A percentile compares a stretch with the other conserved stretches of the same genome.
phyloP scores from a whole-genome alignment of 1,140 invertebrate genomes.

The Bacillus rossius region DNA sequence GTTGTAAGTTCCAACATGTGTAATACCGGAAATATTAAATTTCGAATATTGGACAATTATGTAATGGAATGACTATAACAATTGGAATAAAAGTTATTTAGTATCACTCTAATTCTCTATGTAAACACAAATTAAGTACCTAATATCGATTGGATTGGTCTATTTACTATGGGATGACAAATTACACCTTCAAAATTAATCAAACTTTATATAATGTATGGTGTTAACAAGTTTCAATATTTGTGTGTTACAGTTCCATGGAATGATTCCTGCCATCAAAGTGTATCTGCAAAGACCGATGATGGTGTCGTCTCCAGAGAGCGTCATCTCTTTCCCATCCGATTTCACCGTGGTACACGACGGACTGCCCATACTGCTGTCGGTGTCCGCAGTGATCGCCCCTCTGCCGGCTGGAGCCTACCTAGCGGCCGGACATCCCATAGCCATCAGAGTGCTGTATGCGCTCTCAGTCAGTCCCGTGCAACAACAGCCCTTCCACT shows the following conservation, averaged over 20 bases:
- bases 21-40: no score
- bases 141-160: no score
- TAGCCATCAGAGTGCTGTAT: constrained; percentile 26
- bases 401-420: constrained; percentile 25
- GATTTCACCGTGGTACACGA: constrained; percentile 26
- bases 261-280: constrained; percentile 28
- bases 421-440: constrained; percentile 7
- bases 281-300: constrained; percentile 26
- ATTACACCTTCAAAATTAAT: no score
- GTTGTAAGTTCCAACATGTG: no score
- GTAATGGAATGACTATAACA: no score
- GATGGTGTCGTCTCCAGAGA: constrained; percentile 21
- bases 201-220: no score
- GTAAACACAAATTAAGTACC: no score
- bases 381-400: constrained; percentile 29
- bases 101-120: no score
- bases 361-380: constrained; percentile 27
- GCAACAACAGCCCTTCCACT: background rate
- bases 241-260: constrained; percentile 17
- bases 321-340: constrained; percentile 25
- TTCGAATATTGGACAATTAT: no score
- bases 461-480: constrained; percentile 24
- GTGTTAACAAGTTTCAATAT: no score
- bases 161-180: no score
- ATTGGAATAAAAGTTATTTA: no score